Evolutionary conservation across 2,797 vertebrate genomes (phyloP), one percentile per base, ranked within the genome.

Genomic region (Leptodactylus fallax): DNA sequence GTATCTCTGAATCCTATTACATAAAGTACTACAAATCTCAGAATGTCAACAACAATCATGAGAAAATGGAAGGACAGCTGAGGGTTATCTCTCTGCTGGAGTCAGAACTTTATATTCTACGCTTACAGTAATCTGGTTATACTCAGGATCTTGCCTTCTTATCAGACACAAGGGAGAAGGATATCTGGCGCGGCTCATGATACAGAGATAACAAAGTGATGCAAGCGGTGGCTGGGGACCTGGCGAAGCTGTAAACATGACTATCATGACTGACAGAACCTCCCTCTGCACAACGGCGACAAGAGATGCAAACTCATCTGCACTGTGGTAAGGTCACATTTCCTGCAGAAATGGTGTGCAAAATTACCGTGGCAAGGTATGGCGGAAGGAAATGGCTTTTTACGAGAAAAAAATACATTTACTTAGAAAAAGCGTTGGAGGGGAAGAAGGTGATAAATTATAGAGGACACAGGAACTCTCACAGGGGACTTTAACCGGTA

Each of bases 121-220:
- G 16, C 27, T 61, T 12, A 17, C 47, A 56, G 47, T 79, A 56
- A 78, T 65, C 60, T 19, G 45, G 76, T 23, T 71, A 55, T 63
- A 17, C 51, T 79, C 61, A 47, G 13, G 9, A 56, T 85, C 83
- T 63, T 7, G 16, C 36, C 14, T n/a, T 49, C 77, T 71, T 80
- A 76, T 78, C 74, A 83, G 79, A 69, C 60, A 71, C 72, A 25
- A 36, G 67, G 76, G 63, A 84, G 51, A 21, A 5, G 74, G n/a
- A 77, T n/a, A 77, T 87, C 80, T 87, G 79, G 14, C 23, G 7
- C 60, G 55, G 56, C 13, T 21, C 53, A 23, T 71, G 74, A 79
- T 79, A 16, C 10, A 79, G 45, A 51, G 83, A 85, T 85, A 85
- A 82, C 23, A 86, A 60, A 58, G 17, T 89, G 88, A 89, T 83